Evolutionary conservation across 1,140 invertebrate genomes (phyloP), one percentile per base, ranked within the genome.

Genomic region (Aradophagus sp.): DNA sequence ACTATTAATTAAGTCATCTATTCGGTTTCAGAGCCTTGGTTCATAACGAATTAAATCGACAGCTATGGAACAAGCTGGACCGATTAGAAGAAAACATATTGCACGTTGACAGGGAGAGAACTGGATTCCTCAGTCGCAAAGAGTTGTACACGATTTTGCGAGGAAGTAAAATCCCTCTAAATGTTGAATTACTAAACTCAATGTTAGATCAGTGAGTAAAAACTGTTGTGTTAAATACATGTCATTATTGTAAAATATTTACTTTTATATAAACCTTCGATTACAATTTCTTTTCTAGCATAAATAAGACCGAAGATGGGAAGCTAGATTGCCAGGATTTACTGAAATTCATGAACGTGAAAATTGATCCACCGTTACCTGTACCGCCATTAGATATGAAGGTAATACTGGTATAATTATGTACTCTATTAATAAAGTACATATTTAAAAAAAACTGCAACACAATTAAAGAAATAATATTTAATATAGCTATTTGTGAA

Each of bases 61-160:
- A 86, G 2, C 74, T 93, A 0, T 93, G 91, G 90, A 87, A 91
- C 69, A 89, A 91, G 39, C 82, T 90, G 4, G 88, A 89, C 4
- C 86, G 91, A 2, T 73, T 94, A 0, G 80, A 85, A 27, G 91
- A 93, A 75, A 88, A 90, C 53, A 86, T 94, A 19, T 66, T 86
- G 19, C 88, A 91, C 66, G 86, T 88, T 6, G 92, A 93, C 75
- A 85, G 87, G 19, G 53, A 79, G 0, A 86, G 84, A 61, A 84
- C 78, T 6, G 91, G 91, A 27, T 87, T 84, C 26, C 75, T 94
- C 10, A 47, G 83, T 0, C 83, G 83, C 12, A 74, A 87, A 5
- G 84, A 88, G 12, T 68, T 93, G 6, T 87, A 91, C 8, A 89
- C 88, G 34, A 82, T 90, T 19, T 73, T 93, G 8, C 86, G 89